Evolutionary conservation across 2,888 invertebrate species (phyloP), one percentile per base, ranked within the genome.

Genomic region (Myathropa florea): DNA sequence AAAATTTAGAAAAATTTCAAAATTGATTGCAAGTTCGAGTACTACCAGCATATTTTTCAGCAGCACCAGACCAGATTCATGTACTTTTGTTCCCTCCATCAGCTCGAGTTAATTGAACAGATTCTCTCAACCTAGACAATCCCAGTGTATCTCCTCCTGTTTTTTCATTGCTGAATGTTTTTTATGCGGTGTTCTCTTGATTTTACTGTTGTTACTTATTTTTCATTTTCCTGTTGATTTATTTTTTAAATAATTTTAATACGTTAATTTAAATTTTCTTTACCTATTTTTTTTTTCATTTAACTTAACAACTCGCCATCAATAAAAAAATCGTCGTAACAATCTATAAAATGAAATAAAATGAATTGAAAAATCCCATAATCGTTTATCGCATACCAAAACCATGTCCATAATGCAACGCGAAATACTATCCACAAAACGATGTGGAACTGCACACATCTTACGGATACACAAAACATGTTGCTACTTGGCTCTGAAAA

Each of bases 261-360:
- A n/a, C 67, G 78, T 86, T 86, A 83, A 73, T 73, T 85, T 77
- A 71, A 2, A 24, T 79, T 80, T 75, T 92, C 94, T 94, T 94
- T 93, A 53, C 24, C 73, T 70, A 61, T 92, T 94, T 94, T 93
- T 92, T 94, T 95, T 95, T 94, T 94, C 94, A 94, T 94, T 88
- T 88, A 80, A 84, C 87, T 89, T 88, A 88, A 88, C 85, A 88
- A 89, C 87, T 88, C 89, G 89, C 88, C 89, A 88, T 88, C 86
- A 81, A 78, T n/a, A 75, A 64, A 75, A 73, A 55, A 57, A 63
- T 65, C 78, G 71, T 73, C 80, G 79, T 57, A 53, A 83, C 57
- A 53, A 80, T 33, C 33, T 33, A 12, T 33, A 77, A 73, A 65
- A 77, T 59, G 77, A 71, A 71, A 64, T 61, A 7, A 73, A 28